phyloP scores from a whole-genome alignment of 2,113 vertebrate species.

The Oophaga pumilio region DNA sequence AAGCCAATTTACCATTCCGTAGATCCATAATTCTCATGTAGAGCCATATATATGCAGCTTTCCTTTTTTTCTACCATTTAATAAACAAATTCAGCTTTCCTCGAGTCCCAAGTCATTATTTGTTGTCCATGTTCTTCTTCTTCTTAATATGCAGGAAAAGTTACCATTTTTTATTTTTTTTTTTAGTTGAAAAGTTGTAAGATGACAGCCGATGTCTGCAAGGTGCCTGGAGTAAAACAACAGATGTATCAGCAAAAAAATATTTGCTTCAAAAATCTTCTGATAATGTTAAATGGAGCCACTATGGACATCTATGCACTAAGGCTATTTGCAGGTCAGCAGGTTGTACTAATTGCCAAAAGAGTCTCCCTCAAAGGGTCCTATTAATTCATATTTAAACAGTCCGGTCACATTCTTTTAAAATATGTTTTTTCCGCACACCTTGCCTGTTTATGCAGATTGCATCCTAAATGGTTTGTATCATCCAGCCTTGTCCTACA shows the following conservation, averaged over 20 bases:
- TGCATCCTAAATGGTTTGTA: constrained; percentile 41
- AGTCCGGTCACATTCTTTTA: constrained; percentile 54
- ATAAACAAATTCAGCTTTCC: neutral
- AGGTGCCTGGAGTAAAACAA: constrained; percentile 56
- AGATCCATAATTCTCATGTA: neutral
- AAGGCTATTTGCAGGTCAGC: constrained; percentile 58
- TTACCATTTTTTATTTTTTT: constrained; percentile 23
- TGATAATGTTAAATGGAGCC: constrained; percentile 55
- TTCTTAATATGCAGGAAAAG: constrained; percentile 18
- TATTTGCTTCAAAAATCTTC: constrained; percentile 55
- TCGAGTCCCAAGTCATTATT: neutral
- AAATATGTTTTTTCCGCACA: constrained; percentile 44
- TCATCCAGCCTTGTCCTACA: constrained; percentile 8
- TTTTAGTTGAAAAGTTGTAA: constrained; percentile 33
- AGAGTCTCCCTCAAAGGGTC: constrained; percentile 56
- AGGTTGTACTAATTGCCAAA: constrained; percentile 56
- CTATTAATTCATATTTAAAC: constrained; percentile 54
- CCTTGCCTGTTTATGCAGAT: constrained; percentile 45
- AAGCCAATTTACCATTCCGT: neutral
- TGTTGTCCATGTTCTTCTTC: neutral
- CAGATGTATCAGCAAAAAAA: constrained; percentile 58
- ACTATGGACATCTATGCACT: constrained; percentile 51
- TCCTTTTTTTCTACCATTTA: neutral
- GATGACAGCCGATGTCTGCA: constrained; percentile 41
- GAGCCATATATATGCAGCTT: neutral